phyloP scores from a whole-genome alignment of 1,140 invertebrate species.

The Bombus cullumanus region DNA sequence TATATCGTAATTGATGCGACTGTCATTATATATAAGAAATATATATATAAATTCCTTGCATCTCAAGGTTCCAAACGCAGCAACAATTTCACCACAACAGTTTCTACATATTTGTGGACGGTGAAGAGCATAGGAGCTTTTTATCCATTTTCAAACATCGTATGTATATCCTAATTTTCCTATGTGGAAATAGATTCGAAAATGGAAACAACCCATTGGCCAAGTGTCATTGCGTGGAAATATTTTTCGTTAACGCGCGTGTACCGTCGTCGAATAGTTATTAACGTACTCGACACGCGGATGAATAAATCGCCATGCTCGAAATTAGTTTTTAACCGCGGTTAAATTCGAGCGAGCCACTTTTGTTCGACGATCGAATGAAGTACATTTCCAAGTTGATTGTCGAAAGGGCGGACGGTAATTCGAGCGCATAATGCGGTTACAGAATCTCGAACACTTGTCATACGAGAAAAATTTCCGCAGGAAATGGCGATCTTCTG shows the following conservation, averaged over 20 bases:
- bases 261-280: not conserved
- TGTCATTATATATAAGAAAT: no score
- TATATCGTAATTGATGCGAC: no score
- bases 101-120: no score
- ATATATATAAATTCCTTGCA: no score
- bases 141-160: no score
- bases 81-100: no score
- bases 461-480: slow-evolving; percentile 12
- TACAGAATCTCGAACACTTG: slow-evolving; percentile 2
- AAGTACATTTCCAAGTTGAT: slow-evolving; percentile 1
- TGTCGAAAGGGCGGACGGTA: not conserved
- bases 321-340: slow-evolving; percentile 26
- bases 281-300: not conserved
- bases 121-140: no score
- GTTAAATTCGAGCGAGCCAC: slow-evolving; percentile 1
- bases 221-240: not conserved
- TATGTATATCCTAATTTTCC: no score
- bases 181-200: not conserved
- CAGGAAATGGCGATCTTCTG: no score
- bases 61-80: no score
- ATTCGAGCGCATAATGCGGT: slow-evolving; percentile 31
- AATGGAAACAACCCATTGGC: not conserved
- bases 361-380: not conserved
- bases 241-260: not conserved
- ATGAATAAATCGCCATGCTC: not conserved